Conservation (phyloP, 1,140 invertebrate species). For the Trichoplusia ni region DNA sequence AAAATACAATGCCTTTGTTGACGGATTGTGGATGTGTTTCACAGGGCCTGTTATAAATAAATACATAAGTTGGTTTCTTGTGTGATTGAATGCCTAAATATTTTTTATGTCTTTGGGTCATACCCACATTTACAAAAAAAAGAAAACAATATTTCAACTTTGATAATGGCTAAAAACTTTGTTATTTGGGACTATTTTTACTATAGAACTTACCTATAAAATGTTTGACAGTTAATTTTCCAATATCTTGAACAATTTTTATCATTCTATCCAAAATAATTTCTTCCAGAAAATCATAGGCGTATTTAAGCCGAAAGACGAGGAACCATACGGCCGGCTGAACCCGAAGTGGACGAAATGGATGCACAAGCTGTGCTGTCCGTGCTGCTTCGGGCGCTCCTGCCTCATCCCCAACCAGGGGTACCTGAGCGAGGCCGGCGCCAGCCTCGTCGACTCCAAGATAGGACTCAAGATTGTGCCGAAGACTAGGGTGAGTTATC, state of each 20-base stretch:
- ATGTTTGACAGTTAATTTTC: no score
- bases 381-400: conserved; percentile 99
- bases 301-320: conserved; percentile 99
- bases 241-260: not conserved
- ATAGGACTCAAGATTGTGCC: conserved; percentile 97
- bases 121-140: no score
- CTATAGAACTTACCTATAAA: no score
- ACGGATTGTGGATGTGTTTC: no score
- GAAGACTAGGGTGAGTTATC: conserved; percentile 90
- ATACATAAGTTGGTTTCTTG: no score
- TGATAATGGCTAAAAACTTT: no score
- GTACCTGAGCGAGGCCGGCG: conserved; percentile 98
- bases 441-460: conserved; percentile 98
- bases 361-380: conserved; percentile 99
- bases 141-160: no score
- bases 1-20: no score
- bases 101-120: no score
- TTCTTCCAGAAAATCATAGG: conserved; percentile 93
- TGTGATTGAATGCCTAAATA: no score
- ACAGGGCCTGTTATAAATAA: no score
- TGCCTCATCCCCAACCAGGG: conserved; percentile 99
- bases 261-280: not conserved
- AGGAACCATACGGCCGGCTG: conserved; percentile 98
- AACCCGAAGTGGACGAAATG: conserved; percentile 99
- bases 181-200: no score